phyloP scores from a whole-genome alignment of 2,888 invertebrate genomes.

The Gerris lacustris region DNA sequence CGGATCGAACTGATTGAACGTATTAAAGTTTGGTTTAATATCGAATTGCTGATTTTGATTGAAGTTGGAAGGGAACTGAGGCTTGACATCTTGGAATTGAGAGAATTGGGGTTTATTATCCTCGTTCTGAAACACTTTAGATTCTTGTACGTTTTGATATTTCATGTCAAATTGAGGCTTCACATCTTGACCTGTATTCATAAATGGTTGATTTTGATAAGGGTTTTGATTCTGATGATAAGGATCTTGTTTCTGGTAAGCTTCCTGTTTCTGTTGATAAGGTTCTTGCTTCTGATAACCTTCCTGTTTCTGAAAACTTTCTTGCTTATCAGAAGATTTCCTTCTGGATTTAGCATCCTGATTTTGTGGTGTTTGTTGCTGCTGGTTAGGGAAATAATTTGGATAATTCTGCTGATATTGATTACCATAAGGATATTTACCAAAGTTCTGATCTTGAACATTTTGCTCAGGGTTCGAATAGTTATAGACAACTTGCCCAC shows the following conservation, averaged over 20 bases:
- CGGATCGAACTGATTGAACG: background rate
- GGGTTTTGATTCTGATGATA: no score
- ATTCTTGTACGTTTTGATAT: background rate
- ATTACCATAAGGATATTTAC: background rate
- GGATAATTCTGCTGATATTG: background rate
- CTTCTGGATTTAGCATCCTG: no score
- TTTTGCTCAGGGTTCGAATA: background rate
- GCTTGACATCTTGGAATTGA: background rate
- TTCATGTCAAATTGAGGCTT: no score
- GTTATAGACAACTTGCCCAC: constrained; percentile 18
- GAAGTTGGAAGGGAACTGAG: background rate
- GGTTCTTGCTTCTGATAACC: no score
- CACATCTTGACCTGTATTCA: no score
- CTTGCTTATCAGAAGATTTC: no score
- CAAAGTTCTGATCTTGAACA: background rate
- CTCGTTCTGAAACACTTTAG: background rate
- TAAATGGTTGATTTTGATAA: no score
- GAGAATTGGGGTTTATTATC: background rate
- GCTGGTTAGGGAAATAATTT: background rate
- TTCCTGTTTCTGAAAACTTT: no score
- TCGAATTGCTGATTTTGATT: background rate
- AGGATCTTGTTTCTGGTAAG: no score
- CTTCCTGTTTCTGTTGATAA: no score
- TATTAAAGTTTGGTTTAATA: background rate
- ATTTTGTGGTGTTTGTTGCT: background rate